These are phyloP conservation scores for Rhinoraja longicauda DNA, from an alignment of 2,797 vertebrate genomes.

Conservation along the genomic window DNA sequence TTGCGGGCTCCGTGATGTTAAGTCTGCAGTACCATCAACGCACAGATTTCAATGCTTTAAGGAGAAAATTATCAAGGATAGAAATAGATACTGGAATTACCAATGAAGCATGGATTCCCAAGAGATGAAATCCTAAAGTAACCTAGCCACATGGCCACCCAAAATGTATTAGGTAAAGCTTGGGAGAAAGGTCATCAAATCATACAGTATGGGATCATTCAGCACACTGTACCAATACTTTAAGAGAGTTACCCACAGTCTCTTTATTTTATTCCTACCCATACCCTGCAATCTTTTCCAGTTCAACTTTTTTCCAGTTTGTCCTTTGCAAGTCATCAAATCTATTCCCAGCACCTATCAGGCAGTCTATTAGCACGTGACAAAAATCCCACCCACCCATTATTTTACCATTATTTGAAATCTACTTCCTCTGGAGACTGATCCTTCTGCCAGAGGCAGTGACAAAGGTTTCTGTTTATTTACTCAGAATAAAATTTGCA, in stretches of 20 bases:
- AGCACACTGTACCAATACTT: background rate
- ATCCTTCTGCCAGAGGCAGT: background rate
- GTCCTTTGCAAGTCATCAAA: background rate
- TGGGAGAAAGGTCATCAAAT: background rate
- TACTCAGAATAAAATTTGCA: background rate
- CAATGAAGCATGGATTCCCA: background rate
- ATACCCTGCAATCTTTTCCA: background rate
- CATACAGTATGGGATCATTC: background rate
- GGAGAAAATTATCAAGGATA: background rate
- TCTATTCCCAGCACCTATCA: background rate
- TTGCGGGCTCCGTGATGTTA: no score
- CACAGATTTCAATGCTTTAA: background rate
- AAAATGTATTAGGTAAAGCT: background rate
- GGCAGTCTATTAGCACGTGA: background rate
- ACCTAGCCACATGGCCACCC: background rate
- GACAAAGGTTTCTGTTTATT: background rate
- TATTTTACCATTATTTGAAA: background rate
- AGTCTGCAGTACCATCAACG: background rate
- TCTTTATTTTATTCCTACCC: no score
- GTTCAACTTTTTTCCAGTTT: background rate
- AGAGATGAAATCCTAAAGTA: background rate
- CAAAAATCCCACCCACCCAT: background rate
- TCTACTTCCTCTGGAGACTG: background rate
- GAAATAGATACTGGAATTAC: no score
- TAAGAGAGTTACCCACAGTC: background rate